Evolutionary conservation across 2,888 invertebrate species (phyloP), one percentile per base, ranked within the genome.

Genomic region (Branchellion lobata): DNA sequence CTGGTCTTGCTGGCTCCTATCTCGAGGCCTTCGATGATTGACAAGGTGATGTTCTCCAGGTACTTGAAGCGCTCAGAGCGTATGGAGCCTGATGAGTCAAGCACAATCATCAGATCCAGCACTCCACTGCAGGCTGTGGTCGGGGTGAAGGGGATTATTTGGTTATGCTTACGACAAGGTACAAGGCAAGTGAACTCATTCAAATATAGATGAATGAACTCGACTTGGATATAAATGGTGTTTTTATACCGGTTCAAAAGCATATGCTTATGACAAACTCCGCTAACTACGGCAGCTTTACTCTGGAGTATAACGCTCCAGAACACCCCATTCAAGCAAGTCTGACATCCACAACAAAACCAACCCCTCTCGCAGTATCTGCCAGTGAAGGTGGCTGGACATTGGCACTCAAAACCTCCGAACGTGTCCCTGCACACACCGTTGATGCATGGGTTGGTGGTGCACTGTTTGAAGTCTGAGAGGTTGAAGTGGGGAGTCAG

Each of bases 391-490:
- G 85, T 85, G n/a, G 82, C 80, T 1, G 83, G 83, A 81, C 87
- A 87, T n/a, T 83, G 34, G 80, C 87, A 87, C n/a, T 83, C 82
- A 82, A 85, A 86, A 31, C 85, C 84, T 24, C 85, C 81, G 18
- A 86, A 83, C 1, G 85, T 84, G 81, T 86, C 85, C 27, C 84
- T 65, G 83, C 87, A 87, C 18, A 81, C 80, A 14, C 85, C 81
- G 33, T 80, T 81, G 57, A 47, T 31, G 31, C 82, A 82, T 2
- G 82, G 82, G 51, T 61, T 74, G n/a, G 29, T 79, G n/a, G 24
- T 14, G 74, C 82, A 82, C n/a, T 78, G 78, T n/a, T 78, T 79
- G 29, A 68, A 74, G 68, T 82, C 85, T 82, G 65, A 27, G 69
- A 24, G 33, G 11, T 27, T 8, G 8, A 18, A 14, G 8, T 47